These are phyloP conservation scores for Dreissena rostriformis DNA, from an alignment of 1,140 invertebrate genomes.

Conservation along the genomic window DNA sequence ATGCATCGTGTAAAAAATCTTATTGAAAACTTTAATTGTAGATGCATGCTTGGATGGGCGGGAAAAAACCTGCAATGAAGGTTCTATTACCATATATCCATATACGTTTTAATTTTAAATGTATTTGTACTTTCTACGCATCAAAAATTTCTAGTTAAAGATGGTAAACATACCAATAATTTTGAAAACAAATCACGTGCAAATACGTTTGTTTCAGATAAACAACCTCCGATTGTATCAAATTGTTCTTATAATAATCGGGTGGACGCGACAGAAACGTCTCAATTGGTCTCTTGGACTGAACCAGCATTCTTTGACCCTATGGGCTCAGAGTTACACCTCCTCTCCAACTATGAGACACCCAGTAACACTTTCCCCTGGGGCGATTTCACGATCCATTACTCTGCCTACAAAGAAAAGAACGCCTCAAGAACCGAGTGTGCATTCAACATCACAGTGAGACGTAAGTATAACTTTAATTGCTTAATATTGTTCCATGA, in stretches of 20 bases:
- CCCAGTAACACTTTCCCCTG: constrained; percentile 15
- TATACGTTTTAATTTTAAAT: too few species aligned
- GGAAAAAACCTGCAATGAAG: constrained; percentile 18
- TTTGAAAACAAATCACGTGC: too few species aligned
- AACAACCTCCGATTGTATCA: constrained; percentile 1
- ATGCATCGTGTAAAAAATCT: constrained; percentile 2
- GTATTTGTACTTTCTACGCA: too few species aligned
- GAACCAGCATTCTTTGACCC: constrained; percentile 9
- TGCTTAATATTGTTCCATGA: not conserved
- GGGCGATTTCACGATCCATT: constrained; percentile 46
- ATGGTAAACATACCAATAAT: too few species aligned
- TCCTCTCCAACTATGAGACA: constrained; percentile 25
- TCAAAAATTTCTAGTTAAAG: too few species aligned
- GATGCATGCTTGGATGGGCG: not conserved
- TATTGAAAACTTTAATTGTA: not conserved
- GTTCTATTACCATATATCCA: not conserved
- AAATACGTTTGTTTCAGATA: not conserved
- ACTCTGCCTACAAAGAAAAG: constrained; percentile 16
- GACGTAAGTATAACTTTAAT: constrained; percentile 27
- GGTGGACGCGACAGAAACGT: constrained; percentile 6
- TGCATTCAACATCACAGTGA: constrained; percentile 28
- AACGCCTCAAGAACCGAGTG: constrained; percentile 45
- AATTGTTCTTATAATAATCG: not conserved
- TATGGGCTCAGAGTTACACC: not conserved
- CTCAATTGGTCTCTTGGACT: not conserved